Evolutionary conservation across 92 coral and sea anemone genomes (phyloP), one percentile per base, ranked within the genome.

Genomic region (Porites divaricata): DNA sequence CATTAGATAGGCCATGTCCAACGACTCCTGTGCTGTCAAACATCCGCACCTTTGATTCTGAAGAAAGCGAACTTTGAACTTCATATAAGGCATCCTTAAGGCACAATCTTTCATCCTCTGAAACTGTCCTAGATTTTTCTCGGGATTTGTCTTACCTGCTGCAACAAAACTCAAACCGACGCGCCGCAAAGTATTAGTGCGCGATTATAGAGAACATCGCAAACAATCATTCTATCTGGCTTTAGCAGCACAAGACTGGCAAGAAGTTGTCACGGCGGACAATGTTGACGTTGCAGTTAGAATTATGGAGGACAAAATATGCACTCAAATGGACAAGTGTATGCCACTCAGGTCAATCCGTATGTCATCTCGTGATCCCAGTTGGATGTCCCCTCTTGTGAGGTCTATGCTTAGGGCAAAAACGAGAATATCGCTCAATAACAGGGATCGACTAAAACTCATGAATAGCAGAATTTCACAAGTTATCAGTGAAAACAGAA

Each of bases 101-200:
- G 23, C 80, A 75, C 56, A 12, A 6, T 28, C 35, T 75, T 11
- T 82, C 86, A 24, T 82, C 79, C 51, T 82, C 86, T 7, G 78
- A 22, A n/a, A 72, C 79, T 22, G 57, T 5, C 51, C 79, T 73
- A 20, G 74, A 25, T n/a, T 20, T 15, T 70, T 23, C 65, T 4
- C 7, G 4, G 10, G 92, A 41, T 67, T 92, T 64, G 75, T 89
- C 53, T 24, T 92, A 63, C 92, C 95, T 22, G 92, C 95, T 5
- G 95, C 86, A 78, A 79, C 86, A 23, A 89, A 89, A 76, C 82
- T 89, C 48, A 89, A 89, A 62, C 90, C 90, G 61, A 51, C 77
- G 35, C 85, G 87, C 62, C 82, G 74, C 75, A 92, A 85, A 59
- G 75, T 79, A 26, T 48, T 65, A 13, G 35, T 64, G 78, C 72